These are phyloP conservation scores for Norana najaformis DNA, from an alignment of 2,888 invertebrate species.

Conservation along the genomic window DNA sequence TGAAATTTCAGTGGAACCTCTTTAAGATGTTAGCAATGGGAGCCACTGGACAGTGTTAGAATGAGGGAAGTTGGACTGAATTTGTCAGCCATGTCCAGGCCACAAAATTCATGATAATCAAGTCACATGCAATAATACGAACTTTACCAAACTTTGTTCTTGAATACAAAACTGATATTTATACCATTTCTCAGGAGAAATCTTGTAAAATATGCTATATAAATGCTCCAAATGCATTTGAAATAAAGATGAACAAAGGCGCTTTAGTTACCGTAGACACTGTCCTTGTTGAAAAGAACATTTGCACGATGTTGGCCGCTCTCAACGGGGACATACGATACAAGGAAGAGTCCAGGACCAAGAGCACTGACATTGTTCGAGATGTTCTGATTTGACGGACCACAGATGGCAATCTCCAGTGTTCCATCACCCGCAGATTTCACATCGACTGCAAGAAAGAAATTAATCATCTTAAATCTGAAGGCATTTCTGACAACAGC, in stretches of 20 bases:
- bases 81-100: background rate
- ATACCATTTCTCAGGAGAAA: background rate
- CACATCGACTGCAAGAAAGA: slow-evolving; percentile 78
- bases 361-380: slow-evolving; percentile 97
- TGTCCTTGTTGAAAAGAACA: slow-evolving; percentile 91
- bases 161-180: background rate
- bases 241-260: background rate
- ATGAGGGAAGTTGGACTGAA: background rate
- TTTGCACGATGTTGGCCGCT: slow-evolving; percentile 87
- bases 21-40: background rate
- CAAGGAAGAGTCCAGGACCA: slow-evolving; percentile 81
- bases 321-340: slow-evolving; percentile 94
- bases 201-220: background rate
- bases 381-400: slow-evolving; percentile 87
- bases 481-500: too few relatives aligned
- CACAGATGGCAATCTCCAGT: slow-evolving; percentile 94
- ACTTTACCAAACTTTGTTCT: background rate
- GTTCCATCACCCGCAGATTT: slow-evolving; percentile 95
- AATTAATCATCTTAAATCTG: background rate
- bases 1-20: background rate
- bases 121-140: background rate
- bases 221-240: background rate
- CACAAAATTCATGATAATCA: background rate
- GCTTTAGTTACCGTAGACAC: slow-evolving; percentile 73
- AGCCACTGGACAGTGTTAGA: background rate